Evolutionary conservation across 2,113 vertebrate species (phyloP).

Genomic region (Ariopsis seemanni): DNA sequence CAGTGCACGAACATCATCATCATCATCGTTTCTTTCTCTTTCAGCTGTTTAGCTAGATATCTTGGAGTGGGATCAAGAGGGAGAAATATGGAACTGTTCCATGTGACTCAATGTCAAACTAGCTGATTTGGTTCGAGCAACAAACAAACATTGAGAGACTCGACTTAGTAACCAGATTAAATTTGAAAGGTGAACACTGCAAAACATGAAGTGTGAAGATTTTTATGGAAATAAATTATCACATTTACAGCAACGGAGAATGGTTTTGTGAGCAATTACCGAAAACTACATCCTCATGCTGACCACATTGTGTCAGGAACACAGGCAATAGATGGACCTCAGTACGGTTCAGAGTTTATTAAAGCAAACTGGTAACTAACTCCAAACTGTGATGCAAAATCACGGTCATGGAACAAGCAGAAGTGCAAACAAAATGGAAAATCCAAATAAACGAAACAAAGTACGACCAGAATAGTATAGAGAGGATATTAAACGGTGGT

Average conservation of each 20-base stretch:
- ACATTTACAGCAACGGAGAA: not conserved
- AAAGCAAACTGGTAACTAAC: too few relatives aligned
- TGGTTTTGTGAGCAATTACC: not conserved
- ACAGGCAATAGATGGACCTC: too few relatives aligned
- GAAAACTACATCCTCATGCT: not conserved
- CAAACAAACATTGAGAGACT: not conserved
- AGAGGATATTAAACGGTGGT: too few relatives aligned
- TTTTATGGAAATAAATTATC: not conserved
- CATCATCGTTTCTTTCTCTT: not conserved
- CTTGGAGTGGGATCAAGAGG: not conserved
- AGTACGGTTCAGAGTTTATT: too few relatives aligned
- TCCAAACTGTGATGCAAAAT: too few relatives aligned
- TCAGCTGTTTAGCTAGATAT: not conserved
- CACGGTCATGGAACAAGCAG: too few relatives aligned
- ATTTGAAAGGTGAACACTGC: not conserved
- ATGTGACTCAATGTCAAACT: not conserved
- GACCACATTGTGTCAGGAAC: not conserved
- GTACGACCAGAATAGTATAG: too few relatives aligned
- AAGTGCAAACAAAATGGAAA: too few relatives aligned
- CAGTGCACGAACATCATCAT: not conserved
- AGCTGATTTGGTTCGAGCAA: not conserved
- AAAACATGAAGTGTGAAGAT: not conserved
- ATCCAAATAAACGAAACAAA: too few relatives aligned
- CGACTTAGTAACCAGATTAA: not conserved
- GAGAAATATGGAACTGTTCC: not conserved